Evolutionary conservation across 1,140 invertebrate species (phyloP).

Genomic region (Coptotermes formosanus): DNA sequence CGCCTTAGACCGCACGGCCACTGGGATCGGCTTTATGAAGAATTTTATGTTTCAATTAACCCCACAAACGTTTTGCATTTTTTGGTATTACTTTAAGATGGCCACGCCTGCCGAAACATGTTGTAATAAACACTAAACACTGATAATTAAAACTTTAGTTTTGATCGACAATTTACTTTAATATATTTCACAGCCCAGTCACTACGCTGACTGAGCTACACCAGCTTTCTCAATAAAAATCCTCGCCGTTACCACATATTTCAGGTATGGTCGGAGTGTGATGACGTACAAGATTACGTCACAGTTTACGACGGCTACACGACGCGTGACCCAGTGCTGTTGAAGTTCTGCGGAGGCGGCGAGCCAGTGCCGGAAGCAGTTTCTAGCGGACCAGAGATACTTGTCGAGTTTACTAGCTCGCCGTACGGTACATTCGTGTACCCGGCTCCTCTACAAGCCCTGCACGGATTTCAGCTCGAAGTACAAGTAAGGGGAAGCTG

Average conservation of each 20-base stretch:
- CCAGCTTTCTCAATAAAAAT: background rate
- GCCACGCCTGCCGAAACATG: no score
- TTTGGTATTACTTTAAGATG: no score
- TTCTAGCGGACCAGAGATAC: conserved; percentile 79
- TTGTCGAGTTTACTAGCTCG: conserved; percentile 87
- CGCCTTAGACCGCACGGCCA: no score
- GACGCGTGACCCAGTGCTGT: conserved; percentile 79
- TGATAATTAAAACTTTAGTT: background rate
- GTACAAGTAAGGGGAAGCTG: conserved; percentile 61
- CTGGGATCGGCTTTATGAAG: no score
- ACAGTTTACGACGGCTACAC: conserved; percentile 89
- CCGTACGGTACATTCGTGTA: conserved; percentile 83
- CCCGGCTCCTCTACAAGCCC: conserved; percentile 69
- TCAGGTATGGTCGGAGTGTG: conserved; percentile 72
- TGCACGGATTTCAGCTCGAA: conserved; percentile 85
- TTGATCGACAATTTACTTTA: background rate
- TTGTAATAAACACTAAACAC: no score
- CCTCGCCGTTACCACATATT: background rate
- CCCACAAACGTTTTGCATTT: no score
- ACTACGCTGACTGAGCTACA: background rate
- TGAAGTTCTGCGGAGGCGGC: conserved; percentile 87
- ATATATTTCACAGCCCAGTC: background rate
- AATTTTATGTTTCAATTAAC: no score
- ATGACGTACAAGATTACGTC: conserved; percentile 83
- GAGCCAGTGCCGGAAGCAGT: conserved; percentile 76